phyloP scores from a whole-genome alignment of 64 coral and sea anemone species.

The Actinia equina region DNA sequence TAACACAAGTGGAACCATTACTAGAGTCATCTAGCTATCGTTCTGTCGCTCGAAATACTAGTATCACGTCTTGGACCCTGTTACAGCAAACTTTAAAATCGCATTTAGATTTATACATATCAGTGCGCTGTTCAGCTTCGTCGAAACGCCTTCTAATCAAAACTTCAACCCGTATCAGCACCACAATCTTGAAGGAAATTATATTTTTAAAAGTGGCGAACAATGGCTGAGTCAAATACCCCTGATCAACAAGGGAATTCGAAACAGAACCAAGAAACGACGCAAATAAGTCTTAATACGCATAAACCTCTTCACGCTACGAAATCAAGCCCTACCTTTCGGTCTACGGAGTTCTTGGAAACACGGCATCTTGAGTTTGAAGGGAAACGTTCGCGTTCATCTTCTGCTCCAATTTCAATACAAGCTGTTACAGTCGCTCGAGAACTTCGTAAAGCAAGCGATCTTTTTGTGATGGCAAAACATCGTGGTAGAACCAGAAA shows the following conservation, averaged over 20 bases:
- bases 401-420: neutral
- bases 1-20: neutral
- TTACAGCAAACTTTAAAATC: too few relatives aligned
- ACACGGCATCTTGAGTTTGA: neutral
- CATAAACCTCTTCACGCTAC: constrained; percentile 1
- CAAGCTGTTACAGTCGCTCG: constrained; percentile 14
- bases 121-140: neutral
- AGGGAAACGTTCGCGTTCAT: neutral
- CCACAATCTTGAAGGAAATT: neutral
- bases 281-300: neutral
- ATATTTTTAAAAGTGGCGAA: neutral
- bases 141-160: neutral
- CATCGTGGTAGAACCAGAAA: neutral
- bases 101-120: neutral
- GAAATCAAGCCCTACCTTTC: constrained; percentile 22
- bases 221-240: neutral
- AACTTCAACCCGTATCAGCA: neutral
- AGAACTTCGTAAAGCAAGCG: constrained; percentile 27
- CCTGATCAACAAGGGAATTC: too few relatives aligned
- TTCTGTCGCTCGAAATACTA: neutral
- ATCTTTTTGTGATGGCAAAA: neutral
- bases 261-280: neutral
- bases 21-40: neutral
- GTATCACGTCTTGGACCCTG: too few relatives aligned
- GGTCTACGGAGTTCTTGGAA: constrained; percentile 8